phyloP scores from a whole-genome alignment of 1,140 invertebrate species.

The Drosophila navojoa region DNA sequence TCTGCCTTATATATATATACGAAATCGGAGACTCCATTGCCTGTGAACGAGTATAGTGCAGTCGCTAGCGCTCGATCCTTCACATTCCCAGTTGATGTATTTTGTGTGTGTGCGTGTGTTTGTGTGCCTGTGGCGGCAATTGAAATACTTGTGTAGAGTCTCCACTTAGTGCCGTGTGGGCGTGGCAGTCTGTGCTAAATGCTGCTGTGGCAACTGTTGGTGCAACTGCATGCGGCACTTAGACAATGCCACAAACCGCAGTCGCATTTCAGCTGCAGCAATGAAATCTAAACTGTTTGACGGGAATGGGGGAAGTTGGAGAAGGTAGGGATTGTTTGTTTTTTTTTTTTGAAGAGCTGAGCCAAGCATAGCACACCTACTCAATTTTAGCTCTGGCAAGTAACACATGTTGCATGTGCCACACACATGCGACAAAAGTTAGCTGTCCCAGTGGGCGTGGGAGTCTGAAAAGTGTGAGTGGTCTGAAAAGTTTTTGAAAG shows the following conservation, averaged over 20 bases:
- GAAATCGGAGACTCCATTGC: too few species aligned
- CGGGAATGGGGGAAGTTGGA: background rate
- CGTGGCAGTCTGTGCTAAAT: background rate
- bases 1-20: too few species aligned
- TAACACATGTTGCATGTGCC: slow-evolving; percentile 16
- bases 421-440: background rate
- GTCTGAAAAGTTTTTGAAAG: too few species aligned
- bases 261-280: slow-evolving; percentile 48
- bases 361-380: background rate
- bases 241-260: slow-evolving; percentile 28
- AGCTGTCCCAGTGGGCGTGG: too few species aligned
- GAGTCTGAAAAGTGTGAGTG: too few species aligned
- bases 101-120: background rate
- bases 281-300: slow-evolving; percentile 51
- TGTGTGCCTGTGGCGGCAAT: background rate
- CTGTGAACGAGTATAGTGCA: too few species aligned
- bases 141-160: background rate
- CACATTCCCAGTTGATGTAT: background rate
- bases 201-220: slow-evolving; percentile 6
- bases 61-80: too few species aligned
- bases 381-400: background rate
- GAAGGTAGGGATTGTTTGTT: background rate
- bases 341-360: background rate
- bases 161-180: background rate
- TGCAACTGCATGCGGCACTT: slow-evolving; percentile 27